phyloP scores from a whole-genome alignment of 2,113 vertebrate species.

The Sitta europaea region DNA sequence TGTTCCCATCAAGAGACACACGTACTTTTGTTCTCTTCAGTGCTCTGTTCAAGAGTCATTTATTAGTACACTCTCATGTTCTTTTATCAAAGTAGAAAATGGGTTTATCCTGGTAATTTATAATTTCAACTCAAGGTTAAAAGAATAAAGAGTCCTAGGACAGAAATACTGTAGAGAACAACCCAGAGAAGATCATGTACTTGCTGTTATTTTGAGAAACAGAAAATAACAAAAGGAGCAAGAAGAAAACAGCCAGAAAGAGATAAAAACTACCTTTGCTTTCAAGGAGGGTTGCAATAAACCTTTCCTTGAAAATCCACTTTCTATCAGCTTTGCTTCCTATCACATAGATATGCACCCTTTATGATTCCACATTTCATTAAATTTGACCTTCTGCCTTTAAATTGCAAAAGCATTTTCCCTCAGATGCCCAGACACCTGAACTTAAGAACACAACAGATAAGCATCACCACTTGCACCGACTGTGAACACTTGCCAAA shows the following conservation, averaged over 20 bases:
- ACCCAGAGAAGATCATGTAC: neutral
- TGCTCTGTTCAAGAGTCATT: neutral
- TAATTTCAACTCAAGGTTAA: neutral
- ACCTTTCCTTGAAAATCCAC: neutral
- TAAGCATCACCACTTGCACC: neutral
- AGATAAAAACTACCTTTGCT: neutral
- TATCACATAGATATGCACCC: neutral
- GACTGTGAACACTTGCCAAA: neutral
- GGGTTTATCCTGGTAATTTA: neutral
- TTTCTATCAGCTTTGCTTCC: neutral
- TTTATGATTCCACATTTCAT: neutral
- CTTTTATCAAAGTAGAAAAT: neutral
- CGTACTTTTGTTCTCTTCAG: neutral
- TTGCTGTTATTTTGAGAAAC: slow-evolving; percentile 12
- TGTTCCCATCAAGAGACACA: neutral
- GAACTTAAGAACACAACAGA: neutral
- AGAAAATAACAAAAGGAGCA: neutral
- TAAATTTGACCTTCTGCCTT: neutral
- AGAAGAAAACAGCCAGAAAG: neutral
- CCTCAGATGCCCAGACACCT: neutral
- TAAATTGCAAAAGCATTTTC: neutral
- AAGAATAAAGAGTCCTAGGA: neutral
- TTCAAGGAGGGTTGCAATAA: neutral
- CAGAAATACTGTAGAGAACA: neutral
- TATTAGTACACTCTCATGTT: neutral